phyloP scores from a whole-genome alignment of 2,888 invertebrate species.

The Oscheius onirici region DNA sequence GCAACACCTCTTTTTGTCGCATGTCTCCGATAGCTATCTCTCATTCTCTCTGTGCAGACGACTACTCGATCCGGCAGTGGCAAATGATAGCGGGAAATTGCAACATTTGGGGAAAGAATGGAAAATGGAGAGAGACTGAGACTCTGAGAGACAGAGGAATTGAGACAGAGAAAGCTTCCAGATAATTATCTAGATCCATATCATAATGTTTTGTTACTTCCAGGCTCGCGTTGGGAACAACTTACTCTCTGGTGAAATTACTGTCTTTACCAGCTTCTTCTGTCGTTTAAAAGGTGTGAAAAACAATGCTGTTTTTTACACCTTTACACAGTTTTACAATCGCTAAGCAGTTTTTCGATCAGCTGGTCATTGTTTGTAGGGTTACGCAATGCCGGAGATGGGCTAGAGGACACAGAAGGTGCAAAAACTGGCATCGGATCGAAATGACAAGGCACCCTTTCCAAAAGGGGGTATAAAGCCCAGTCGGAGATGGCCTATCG shows the following conservation, averaged over 20 bases:
- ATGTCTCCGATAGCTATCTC: not conserved
- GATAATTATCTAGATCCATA: no score
- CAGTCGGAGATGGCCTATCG: slow-evolving; percentile 1
- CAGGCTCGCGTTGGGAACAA: no score
- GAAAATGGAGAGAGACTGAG: not conserved
- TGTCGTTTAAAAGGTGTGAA: not conserved
- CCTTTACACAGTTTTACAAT: not conserved
- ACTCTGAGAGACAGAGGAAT: not conserved
- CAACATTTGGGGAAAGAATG: not conserved
- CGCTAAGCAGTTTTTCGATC: not conserved
- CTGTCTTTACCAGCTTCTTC: not conserved
- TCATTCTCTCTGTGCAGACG: not conserved
- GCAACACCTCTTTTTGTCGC: slow-evolving; percentile 20
- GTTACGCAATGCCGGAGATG: slow-evolving; percentile 6
- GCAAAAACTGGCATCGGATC: slow-evolving; percentile 21
- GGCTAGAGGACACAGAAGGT: not conserved
- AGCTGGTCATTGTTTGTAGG: not conserved
- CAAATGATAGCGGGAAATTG: no score
- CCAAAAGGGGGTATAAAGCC: slow-evolving; percentile 7
- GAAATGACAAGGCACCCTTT: slow-evolving; percentile 13
- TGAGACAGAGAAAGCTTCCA: not conserved
- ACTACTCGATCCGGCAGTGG: no score
- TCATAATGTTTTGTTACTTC: no score
- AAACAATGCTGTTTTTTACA: not conserved
- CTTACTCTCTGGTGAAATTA: not conserved